phyloP scores from a whole-genome alignment of 1,140 invertebrate species.

The Tribolium castaneum region DNA sequence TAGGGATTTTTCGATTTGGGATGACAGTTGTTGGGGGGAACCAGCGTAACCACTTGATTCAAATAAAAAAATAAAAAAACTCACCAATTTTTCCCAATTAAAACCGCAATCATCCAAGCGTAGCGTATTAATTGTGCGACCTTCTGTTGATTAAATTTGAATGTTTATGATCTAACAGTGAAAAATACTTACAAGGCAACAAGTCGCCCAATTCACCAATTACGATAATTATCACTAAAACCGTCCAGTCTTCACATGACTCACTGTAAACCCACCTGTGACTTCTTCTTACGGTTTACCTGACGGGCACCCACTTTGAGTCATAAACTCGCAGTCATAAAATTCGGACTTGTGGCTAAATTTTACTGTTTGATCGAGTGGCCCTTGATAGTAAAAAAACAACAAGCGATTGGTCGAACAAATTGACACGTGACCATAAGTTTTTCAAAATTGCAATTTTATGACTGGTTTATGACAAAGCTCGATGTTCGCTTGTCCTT shows the following conservation, averaged over 20 bases:
- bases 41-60: neutral
- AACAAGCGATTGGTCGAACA: neutral
- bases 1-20: too few relatives aligned
- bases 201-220: neutral
- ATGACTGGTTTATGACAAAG: neutral
- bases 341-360: neutral
- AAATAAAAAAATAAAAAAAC: neutral
- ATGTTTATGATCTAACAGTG: slow-evolving; percentile 30
- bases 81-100: neutral
- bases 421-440: too few relatives aligned
- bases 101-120: neutral
- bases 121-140: slow-evolving; percentile 1
- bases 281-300: neutral
- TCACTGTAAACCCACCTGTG: slow-evolving; percentile 7
- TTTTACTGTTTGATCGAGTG: neutral
- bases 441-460: neutral
- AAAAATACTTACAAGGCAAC: slow-evolving; percentile 28
- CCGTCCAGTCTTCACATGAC: neutral
- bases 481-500: neutral
- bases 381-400: neutral
- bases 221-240: too few relatives aligned
- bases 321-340: slow-evolving; percentile 6
- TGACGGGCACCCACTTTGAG: neutral
- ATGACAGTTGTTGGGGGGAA: too few relatives aligned
- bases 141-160: slow-evolving; percentile 23